Conservation (phyloP, 2,888 invertebrate genomes). For the Osmoderma eremita region DNA sequence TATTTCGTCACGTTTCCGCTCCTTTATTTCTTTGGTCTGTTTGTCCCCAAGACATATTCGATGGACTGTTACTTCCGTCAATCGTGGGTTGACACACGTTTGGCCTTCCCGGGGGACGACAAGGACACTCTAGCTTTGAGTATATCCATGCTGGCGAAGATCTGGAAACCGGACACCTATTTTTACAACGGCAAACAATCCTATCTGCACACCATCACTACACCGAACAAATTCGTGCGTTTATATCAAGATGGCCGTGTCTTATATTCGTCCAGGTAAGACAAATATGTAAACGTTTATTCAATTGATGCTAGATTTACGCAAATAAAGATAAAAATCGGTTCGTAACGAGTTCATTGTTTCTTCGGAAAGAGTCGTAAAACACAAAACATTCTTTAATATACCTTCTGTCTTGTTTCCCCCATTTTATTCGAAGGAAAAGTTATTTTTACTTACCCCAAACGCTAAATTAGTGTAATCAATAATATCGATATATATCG, state of each 20-base stretch:
- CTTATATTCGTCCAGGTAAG: conserved; percentile 78
- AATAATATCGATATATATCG: background rate
- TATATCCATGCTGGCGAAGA: conserved; percentile 80
- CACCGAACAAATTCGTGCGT: conserved; percentile 86
- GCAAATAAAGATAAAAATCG: background rate
- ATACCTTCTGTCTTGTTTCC: background rate
- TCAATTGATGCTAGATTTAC: background rate
- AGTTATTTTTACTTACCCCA: background rate
- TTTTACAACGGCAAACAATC: conserved; percentile 86
- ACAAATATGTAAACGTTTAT: conserved; percentile 16
- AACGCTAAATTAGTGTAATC: background rate
- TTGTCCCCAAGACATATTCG: conserved; percentile 74
- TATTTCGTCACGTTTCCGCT: too few relatives aligned
- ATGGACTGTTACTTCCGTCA: conserved; percentile 91
- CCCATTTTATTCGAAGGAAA: background rate
- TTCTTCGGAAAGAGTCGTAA: background rate
- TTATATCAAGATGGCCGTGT: conserved; percentile 79
- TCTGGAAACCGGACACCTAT: conserved; percentile 90
- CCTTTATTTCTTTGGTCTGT: conserved; percentile 29
- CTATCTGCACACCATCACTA: conserved; percentile 85
- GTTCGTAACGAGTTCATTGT: too few relatives aligned
- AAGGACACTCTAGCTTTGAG: conserved; percentile 78
- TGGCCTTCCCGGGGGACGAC: conserved; percentile 73
- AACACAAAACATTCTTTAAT: too few relatives aligned
- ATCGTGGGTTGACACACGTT: conserved; percentile 81